Base-by-base conservation (phyloP, 2,113 vertebrate species). In the Oreocharis arfaki region DNA sequence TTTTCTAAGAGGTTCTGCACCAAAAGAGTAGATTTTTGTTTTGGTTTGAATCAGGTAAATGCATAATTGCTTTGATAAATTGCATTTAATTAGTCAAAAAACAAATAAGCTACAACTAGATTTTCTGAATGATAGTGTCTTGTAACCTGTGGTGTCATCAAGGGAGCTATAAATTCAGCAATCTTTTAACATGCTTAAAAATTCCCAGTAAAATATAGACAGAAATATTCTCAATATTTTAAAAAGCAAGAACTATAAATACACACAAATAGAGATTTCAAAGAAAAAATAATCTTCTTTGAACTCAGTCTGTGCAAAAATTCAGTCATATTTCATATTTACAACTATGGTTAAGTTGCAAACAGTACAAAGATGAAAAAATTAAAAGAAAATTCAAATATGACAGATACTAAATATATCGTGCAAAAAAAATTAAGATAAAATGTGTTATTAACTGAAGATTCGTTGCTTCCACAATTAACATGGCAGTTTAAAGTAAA, bases 101-200 rank as follows among this genome's bases (percentile, higher is more conserved):
- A 4, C 1, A 35, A 69, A n/a, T 53, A 89, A 73, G 5, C 7
- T 74, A 41, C 26, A 39, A 75, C 10, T 69, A 42, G 10, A 81
- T 91, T 83, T 91, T 96, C 53, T 80, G 35, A 71, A 68, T 61
- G 33, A 73, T 27, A 94, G 10, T 37, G 39, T 74, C 26, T 96
- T 96, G 87, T 57, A 73, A 56, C 88, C 83, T 80, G 17, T 95
- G 53, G 11, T 63, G 41, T 47, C 57, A 78, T 39, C 52, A 53
- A 80, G 42, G 32, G 46, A 95, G 35, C 8, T 84, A 55, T 24
- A 74, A 44, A 88, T 96, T 60, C n/a, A 92, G 27, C 59, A 89
- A 79, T 61, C 52, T 18, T 18, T 94, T 71, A 91, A 91, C 73
- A 85, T 41, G 41, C 37, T 90, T 94, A 93, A 90, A 82, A 96